These are phyloP conservation scores for Lutjanus campechanus DNA, from an alignment of 2,797 vertebrate genomes.

Conservation along the genomic window DNA sequence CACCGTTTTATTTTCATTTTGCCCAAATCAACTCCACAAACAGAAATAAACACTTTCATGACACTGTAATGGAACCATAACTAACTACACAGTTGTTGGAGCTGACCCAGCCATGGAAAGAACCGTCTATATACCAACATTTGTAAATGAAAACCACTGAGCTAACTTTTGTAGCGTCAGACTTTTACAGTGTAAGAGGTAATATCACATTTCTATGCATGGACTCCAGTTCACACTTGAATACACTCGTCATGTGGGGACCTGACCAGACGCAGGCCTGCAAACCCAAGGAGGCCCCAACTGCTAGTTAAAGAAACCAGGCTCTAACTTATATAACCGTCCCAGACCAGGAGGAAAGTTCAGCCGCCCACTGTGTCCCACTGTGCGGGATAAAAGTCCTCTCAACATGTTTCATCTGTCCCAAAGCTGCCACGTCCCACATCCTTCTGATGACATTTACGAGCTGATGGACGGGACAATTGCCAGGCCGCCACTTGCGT, in stretches of 20 bases:
- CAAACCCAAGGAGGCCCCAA: conserved; percentile 31
- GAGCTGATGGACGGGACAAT: conserved; percentile 76
- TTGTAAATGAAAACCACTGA: neutral
- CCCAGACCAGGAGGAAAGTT: conserved; percentile 29
- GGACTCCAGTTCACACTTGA: conserved; percentile 4
- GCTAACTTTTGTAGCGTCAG: neutral
- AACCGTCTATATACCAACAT: neutral
- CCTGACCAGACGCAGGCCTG: conserved; percentile 50
- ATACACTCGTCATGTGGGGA: neutral
- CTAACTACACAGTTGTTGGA: neutral
- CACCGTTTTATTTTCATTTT: neutral
- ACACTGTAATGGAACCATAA: neutral
- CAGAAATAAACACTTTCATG: neutral
- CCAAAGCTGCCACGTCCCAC: conserved; percentile 52
- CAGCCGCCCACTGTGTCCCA: conserved; percentile 50
- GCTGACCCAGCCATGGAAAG: neutral
- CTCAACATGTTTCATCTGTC: conserved; percentile 57
- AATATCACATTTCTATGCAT: neutral
- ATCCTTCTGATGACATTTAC: conserved; percentile 71
- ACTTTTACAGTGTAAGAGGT: conserved; percentile 2
- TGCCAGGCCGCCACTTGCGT: conserved; percentile 57
- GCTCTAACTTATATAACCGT: conserved; percentile 44
- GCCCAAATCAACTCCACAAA: neutral
- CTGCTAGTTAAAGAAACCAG: conserved; percentile 73
- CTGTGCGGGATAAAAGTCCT: conserved; percentile 68